A percentile compares a stretch with the other conserved stretches of the same genome.
Evolutionary conservation across 2,797 vertebrate species (phyloP).

Genomic region (Chelonia mydas): DNA sequence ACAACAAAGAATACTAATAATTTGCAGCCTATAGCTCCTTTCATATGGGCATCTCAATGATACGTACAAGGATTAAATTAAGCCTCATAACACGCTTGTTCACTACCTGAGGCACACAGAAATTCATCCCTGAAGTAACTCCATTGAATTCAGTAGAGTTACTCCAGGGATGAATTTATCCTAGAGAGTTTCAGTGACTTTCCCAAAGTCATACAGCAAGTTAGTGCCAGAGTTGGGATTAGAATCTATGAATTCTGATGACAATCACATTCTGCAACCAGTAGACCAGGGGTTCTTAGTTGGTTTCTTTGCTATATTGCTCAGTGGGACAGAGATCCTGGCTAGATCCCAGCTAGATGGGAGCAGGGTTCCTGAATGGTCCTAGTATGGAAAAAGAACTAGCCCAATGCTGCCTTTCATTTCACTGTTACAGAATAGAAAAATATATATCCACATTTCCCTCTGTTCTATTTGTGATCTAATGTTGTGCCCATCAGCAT

Average conservation of each 20-base stretch:
- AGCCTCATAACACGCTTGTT: background rate
- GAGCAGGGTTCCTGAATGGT: background rate
- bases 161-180: background rate
- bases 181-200: background rate
- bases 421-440: background rate
- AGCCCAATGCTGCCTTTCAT: background rate
- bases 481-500: background rate
- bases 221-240: background rate
- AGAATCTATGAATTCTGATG: background rate
- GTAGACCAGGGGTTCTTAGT: background rate
- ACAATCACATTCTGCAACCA: background rate
- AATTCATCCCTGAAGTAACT: background rate
- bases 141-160: background rate
- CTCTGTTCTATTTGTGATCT: background rate
- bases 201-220: background rate
- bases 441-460: background rate
- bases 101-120: background rate
- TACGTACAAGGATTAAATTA: background rate
- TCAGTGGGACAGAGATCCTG: background rate
- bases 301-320: background rate
- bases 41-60: background rate
- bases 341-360: background rate
- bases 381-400: background rate
- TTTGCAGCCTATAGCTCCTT: background rate
- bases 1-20: background rate